phyloP scores from a whole-genome alignment of 2,797 vertebrate species.

The Myotis pilosus region DNA sequence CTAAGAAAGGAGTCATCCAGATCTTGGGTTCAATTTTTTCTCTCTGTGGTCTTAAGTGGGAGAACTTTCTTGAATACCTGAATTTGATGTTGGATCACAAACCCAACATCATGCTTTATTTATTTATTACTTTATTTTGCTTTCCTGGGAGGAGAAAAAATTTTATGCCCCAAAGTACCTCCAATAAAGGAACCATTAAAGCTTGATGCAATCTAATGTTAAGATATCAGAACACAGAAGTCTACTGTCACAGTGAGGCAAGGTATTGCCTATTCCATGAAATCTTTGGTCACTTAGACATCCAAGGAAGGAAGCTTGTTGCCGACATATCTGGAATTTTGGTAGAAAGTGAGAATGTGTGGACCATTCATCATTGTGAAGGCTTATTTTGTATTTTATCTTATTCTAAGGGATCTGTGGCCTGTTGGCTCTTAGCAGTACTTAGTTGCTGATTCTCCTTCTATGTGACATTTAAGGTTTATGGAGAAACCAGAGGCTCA shows the following conservation, averaged over 20 bases:
- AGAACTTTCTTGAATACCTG: conserved; percentile 10
- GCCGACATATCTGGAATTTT: not conserved
- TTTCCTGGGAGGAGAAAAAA: not conserved
- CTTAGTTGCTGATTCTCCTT: conserved; percentile 1
- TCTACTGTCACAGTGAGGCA: not conserved
- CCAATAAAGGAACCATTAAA: not conserved
- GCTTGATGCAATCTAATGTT: not conserved
- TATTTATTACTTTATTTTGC: not conserved
- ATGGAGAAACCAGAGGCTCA: not conserved
- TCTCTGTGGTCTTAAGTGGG: not conserved
- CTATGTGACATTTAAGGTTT: not conserved
- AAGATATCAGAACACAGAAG: not conserved
- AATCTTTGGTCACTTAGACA: not conserved
- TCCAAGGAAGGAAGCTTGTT: not conserved
- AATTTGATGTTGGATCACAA: not conserved
- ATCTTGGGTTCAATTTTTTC: not conserved
- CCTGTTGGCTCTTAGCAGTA: not conserved
- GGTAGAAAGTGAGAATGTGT: not conserved
- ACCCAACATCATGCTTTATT: not conserved
- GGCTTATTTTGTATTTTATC: conserved; percentile 27
- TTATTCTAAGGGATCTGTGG: conserved; percentile 17
- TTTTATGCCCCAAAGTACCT: not conserved
- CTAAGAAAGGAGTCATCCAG: not conserved
- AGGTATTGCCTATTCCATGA: not conserved
- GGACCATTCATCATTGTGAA: not conserved